Conservation (phyloP, 1,140 invertebrate genomes). For the Aphis gossypii region DNA sequence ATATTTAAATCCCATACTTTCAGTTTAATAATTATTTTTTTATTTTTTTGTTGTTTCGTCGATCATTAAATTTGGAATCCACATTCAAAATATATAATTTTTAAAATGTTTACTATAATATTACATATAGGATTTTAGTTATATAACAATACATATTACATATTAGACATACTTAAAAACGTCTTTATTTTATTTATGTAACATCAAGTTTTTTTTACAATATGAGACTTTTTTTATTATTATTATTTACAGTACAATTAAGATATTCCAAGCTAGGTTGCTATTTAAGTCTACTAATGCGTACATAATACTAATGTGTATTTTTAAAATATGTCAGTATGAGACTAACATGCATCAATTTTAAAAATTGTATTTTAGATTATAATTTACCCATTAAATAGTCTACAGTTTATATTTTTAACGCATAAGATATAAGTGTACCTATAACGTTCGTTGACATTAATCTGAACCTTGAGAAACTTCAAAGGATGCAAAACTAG, state of each 20-base stretch:
- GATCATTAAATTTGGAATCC: neutral
- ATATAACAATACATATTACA: too few species aligned
- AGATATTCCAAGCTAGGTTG: too few species aligned
- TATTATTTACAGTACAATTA: too few species aligned
- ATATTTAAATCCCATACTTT: neutral
- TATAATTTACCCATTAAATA: neutral
- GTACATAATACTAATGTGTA: too few species aligned
- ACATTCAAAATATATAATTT: neutral
- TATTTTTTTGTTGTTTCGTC: neutral
- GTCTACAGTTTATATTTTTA: neutral
- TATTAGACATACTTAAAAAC: too few species aligned
- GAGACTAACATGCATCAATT: neutral
- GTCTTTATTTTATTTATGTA: too few species aligned
- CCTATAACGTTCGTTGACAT: neutral
- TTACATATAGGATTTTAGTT: neutral
- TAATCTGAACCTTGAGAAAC: neutral
- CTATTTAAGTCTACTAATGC: too few species aligned
- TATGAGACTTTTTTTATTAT: too few species aligned
- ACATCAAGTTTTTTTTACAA: too few species aligned
- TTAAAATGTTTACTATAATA: neutral
- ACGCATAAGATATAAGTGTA: neutral
- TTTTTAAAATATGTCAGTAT: neutral
- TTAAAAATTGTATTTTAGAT: neutral
- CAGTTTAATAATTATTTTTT: neutral
- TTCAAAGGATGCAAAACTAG: neutral